Evolutionary conservation across 2,888 invertebrate species (phyloP), one percentile per base, ranked within the genome.

Genomic region (Xanthorhoe designata): DNA sequence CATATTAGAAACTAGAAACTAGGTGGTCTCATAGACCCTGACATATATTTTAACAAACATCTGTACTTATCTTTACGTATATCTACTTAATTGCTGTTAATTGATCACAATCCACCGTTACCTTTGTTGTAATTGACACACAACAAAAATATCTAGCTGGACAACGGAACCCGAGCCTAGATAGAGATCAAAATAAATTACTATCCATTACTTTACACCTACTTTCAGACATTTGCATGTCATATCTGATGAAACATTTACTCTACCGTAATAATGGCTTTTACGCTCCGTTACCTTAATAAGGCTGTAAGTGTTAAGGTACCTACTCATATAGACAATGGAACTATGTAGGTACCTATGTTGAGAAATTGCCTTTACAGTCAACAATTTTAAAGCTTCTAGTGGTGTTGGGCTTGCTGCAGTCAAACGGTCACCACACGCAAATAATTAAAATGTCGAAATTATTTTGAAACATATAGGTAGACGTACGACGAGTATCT

Each of bases 241-340:
- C 55, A 64, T 72, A 73, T 72, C 71, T 69, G 68, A 70, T 69
- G 54, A 17, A 64, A 75, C 54, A 67, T 70, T 66, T 66, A 64
- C 61, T 58, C 55, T 61, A 54, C 61, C 54, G 51, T 60, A 64
- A 70, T 68, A 72, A 68, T 70, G 59, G 64, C 47, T 64, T 64
- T 55, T 55, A 67, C 18, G 59, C 24, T 53, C 67, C 69, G 69
- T 69, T 71, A 69, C 35, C 56, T 65, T 51, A 63, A 55, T 66
- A 64, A 53, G 38, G 64, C 15, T 9, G 52, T 58, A 38, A 53
- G 24, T 53, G 17, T 42, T 63, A 64, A 47, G 17, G 19, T 29
- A 60, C n/a, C n/a, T n/a, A n/a, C 42, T 66, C 64, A 32, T 63
- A 63, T 47, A 69, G 54, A 73, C 71, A 73, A 73, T 68, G 19